These are phyloP conservation scores for Tyrannus savana DNA, from an alignment of 2,113 vertebrate species.

Conservation along the genomic window DNA sequence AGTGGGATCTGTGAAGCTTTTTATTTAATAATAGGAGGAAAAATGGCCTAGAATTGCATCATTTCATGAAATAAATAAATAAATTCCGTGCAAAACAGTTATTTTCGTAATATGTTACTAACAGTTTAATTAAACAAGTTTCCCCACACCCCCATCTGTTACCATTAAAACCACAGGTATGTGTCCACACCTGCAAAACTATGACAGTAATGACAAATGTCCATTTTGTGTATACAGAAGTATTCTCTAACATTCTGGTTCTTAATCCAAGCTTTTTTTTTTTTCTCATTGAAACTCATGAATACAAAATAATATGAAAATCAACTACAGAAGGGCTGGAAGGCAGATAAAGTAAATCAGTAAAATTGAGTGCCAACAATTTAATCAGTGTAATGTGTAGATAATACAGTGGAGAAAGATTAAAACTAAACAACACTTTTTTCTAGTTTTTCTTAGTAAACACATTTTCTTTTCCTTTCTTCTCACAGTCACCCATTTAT, in stretches of 20 bases:
- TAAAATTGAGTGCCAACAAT: background rate
- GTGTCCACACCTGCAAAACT: background rate
- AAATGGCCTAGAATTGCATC: background rate
- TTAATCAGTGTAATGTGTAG: background rate
- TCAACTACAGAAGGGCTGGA: background rate
- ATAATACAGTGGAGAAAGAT: background rate
- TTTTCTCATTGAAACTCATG: background rate
- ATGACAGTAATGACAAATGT: background rate
- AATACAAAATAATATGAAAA: constrained; percentile 21
- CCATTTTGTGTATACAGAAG: background rate
- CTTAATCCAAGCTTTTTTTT: background rate
- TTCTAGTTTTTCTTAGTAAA: background rate
- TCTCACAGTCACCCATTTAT: background rate
- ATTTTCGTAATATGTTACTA: background rate
- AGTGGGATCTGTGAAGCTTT: background rate
- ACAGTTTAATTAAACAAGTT: background rate
- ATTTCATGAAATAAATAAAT: background rate
- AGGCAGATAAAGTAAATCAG: constrained; percentile 10
- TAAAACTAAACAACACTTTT: background rate
- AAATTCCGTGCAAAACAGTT: background rate
- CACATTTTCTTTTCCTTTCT: background rate
- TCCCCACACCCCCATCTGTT: background rate
- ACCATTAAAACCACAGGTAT: background rate
- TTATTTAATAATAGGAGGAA: background rate
- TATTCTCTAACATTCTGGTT: background rate